A percentile compares a stretch with the other conserved stretches of the same genome.
Evolutionary conservation across 1,140 invertebrate species (phyloP).

Genomic region (Saccostrea echinata): DNA sequence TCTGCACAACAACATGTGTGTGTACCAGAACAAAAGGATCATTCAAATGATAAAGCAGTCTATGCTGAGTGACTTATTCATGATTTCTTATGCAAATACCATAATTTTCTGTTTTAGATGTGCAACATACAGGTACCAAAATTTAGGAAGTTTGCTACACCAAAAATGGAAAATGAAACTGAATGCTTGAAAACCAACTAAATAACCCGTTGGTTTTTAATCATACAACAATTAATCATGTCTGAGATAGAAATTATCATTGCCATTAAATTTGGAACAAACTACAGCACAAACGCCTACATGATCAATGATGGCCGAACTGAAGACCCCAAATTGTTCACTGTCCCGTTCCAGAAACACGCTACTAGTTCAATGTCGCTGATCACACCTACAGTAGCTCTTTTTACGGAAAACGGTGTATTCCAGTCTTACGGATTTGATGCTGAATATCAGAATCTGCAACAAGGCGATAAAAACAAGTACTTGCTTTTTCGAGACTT

Average conservation of each 20-base stretch:
- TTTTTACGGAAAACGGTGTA: background rate
- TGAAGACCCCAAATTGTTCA: background rate
- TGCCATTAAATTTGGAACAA: constrained; percentile 4
- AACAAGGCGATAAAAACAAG: background rate
- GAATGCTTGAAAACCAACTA: too few species aligned
- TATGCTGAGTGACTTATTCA: too few species aligned
- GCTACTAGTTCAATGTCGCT: background rate
- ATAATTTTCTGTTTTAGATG: too few species aligned
- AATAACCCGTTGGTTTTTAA: background rate
- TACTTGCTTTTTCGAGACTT: background rate
- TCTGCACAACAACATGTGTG: too few species aligned
- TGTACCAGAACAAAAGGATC: too few species aligned
- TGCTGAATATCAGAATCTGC: background rate
- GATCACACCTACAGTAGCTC: background rate
- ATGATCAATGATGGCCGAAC: background rate
- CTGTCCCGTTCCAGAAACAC: background rate
- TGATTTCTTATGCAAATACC: too few species aligned
- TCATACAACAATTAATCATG: background rate
- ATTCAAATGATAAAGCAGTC: too few species aligned
- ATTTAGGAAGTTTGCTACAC: too few species aligned
- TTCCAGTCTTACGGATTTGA: background rate
- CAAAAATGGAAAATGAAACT: too few species aligned
- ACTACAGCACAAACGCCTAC: background rate
- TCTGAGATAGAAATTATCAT: background rate
- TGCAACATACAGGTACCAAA: background rate